These are phyloP conservation scores for Megathymus violae DNA, from an alignment of 1,140 invertebrate genomes.

Conservation along the genomic window DNA sequence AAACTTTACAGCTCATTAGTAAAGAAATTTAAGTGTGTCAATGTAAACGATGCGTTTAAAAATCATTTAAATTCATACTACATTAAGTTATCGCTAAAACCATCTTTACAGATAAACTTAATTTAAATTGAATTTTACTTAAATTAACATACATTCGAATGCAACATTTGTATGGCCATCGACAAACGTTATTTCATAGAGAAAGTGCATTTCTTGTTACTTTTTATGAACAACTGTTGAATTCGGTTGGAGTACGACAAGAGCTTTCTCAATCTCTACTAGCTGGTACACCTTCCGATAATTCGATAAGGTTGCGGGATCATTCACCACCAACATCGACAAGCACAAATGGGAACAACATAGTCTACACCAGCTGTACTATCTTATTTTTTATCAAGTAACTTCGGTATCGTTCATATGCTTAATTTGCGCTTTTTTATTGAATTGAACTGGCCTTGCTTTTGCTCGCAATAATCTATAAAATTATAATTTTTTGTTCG, in stretches of 20 bases:
- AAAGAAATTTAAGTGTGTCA: conserved; percentile 29
- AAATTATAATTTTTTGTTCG: no score
- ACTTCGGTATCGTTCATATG: background rate
- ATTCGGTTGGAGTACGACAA: background rate
- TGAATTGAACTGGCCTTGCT: no score
- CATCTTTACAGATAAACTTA: conserved; percentile 20
- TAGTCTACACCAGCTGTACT: background rate
- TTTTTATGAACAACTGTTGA: conserved; percentile 13
- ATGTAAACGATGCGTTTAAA: conserved; percentile 30
- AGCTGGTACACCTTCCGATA: conserved; percentile 22
- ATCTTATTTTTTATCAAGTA: background rate
- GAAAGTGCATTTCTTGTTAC: conserved; percentile 4
- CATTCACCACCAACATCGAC: conserved; percentile 26
- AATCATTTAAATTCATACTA: conserved; percentile 25
- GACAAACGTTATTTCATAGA: conserved; percentile 10
- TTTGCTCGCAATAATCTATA: no score
- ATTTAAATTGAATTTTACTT: conserved; percentile 15
- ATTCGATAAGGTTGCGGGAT: conserved; percentile 26
- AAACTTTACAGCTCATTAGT: conserved; percentile 30
- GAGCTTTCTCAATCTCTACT: conserved; percentile 25
- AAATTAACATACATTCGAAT: conserved; percentile 11
- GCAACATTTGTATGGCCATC: background rate
- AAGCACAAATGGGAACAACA: conserved; percentile 15
- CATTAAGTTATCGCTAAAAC: conserved; percentile 17
- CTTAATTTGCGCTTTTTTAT: background rate